These are phyloP conservation scores for Ceratitis capitata DNA, from an alignment of 1,140 invertebrate genomes.

Conservation along the genomic window DNA sequence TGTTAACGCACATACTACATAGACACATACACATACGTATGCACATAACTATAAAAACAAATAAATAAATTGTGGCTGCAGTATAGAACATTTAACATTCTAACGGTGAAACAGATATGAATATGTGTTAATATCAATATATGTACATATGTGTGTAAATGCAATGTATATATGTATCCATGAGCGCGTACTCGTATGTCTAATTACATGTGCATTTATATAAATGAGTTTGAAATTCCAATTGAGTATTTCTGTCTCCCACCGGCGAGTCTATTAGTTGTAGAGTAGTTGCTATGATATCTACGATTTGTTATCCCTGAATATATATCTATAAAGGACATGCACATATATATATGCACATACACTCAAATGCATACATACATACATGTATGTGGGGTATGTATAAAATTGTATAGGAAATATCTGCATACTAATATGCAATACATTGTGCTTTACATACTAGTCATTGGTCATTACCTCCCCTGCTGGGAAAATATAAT, in stretches of 20 bases:
- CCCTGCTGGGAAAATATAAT: not conserved
- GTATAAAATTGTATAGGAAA: too few relatives aligned
- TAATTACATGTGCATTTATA: not conserved
- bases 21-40: not conserved
- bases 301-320: constrained; percentile 6
- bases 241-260: not conserved
- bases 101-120: not conserved
- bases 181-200: not conserved
- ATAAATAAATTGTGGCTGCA: not conserved
- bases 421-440: too few relatives aligned
- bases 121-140: not conserved
- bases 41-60: not conserved
- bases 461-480: not conserved
- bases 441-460: too few relatives aligned
- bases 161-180: not conserved
- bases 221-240: not conserved
- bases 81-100: not conserved
- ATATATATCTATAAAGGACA: not conserved
- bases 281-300: not conserved
- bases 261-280: not conserved
- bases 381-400: not conserved
- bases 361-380: not conserved
- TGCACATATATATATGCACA: not conserved
- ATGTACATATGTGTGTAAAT: not conserved
- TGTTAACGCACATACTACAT: not conserved